phyloP scores from a whole-genome alignment of 2,797 vertebrate genomes.

The Rousettus madagascariensis region DNA sequence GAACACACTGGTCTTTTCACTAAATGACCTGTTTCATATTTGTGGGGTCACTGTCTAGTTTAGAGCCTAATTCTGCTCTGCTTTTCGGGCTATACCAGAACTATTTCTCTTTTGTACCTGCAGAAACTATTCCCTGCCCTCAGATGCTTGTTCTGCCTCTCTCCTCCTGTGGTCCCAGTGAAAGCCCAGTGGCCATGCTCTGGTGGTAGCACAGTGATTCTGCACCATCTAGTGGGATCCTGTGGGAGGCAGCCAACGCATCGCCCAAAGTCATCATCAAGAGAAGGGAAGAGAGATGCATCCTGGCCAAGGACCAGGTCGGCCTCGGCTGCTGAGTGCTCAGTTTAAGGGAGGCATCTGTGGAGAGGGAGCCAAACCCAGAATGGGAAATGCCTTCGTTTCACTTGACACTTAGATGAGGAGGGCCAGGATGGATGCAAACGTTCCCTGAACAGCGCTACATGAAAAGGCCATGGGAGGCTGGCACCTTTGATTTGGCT shows the following conservation, averaged over 20 bases:
- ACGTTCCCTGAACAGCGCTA: neutral
- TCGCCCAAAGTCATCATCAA: neutral
- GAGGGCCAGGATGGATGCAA: neutral
- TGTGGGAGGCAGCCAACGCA: neutral
- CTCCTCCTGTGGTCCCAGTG: neutral
- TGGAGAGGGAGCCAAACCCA: neutral
- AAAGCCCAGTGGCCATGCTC: neutral
- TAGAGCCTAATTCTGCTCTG: neutral
- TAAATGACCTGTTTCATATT: neutral
- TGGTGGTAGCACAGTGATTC: neutral
- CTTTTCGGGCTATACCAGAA: neutral
- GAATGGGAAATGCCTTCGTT: neutral
- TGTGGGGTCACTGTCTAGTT: neutral
- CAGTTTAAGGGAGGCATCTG: neutral
- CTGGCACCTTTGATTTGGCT: constrained; percentile 33
- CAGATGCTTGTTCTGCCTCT: neutral
- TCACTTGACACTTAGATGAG: neutral
- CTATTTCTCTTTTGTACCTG: neutral
- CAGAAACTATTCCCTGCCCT: neutral
- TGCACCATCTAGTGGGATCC: constrained; percentile 58
- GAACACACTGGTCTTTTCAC: neutral
- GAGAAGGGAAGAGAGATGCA: neutral
- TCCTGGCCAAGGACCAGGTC: neutral
- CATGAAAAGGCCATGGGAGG: neutral
- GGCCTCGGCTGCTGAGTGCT: accelerated